Conservation (phyloP, 2,797 vertebrate species). For the Protonibea diacanthus region DNA sequence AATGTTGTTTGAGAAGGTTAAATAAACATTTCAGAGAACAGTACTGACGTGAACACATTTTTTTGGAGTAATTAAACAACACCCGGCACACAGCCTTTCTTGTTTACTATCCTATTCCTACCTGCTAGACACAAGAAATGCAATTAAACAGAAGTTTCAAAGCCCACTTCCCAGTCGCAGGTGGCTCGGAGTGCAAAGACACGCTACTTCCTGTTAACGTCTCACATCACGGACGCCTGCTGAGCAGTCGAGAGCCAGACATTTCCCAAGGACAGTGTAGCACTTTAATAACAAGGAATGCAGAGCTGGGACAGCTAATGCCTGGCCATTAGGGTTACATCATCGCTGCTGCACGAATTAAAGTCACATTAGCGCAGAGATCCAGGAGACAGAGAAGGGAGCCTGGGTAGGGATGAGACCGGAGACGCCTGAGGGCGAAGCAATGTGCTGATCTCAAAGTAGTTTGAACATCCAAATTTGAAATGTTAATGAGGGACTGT, state of each 20-base stretch:
- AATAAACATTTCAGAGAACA: slow-evolving; percentile 36
- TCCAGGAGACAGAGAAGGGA: slow-evolving; percentile 52
- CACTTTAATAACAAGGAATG: slow-evolving; percentile 69
- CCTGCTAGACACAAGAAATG: slow-evolving; percentile 51
- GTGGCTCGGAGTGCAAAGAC: slow-evolving; percentile 48
- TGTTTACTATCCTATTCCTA: slow-evolving; percentile 48
- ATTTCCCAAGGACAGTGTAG: slow-evolving; percentile 71
- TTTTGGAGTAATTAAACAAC: slow-evolving; percentile 56
- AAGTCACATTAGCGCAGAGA: slow-evolving; percentile 72
- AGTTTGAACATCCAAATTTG: slow-evolving; percentile 60
- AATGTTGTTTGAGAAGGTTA: neutral
- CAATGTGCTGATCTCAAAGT: slow-evolving; percentile 63
- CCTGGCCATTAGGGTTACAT: slow-evolving; percentile 77
- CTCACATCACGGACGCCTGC: slow-evolving; percentile 37
- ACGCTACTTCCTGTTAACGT: slow-evolving; percentile 45
- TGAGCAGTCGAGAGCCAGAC: slow-evolving; percentile 55
- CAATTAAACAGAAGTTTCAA: slow-evolving; percentile 65
- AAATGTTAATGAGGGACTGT: slow-evolving; percentile 66
- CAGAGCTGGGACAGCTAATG: slow-evolving; percentile 66
- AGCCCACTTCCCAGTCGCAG: slow-evolving; percentile 38
- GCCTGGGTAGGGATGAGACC: slow-evolving; percentile 47
- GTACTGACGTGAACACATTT: slow-evolving; percentile 11
- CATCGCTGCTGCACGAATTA: slow-evolving; percentile 71
- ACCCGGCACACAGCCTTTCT: slow-evolving; percentile 35
- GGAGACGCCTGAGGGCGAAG: slow-evolving; percentile 57